Base-by-base conservation (phyloP, 1,140 invertebrate species). In the Reticulitermes speratus region DNA sequence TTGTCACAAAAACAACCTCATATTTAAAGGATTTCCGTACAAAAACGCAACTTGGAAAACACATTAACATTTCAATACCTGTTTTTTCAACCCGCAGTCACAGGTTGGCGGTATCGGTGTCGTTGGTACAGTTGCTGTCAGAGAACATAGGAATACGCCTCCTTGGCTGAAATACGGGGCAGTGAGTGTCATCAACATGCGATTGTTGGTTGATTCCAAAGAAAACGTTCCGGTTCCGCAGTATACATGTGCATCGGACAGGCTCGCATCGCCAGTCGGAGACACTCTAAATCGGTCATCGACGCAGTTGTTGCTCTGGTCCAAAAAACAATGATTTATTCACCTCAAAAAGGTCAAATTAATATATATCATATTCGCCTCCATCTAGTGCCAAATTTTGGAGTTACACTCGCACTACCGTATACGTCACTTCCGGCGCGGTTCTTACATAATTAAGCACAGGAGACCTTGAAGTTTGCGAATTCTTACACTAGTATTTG, bases 31-130 rank as follows among this genome's bases (percentile, higher is more conserved):
- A 38, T 38, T 38, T 38, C 38, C 5, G 38, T 38, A 5, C 5
- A 38, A 38, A 38, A 38, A 38, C 2, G 38, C 2, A 38, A 38
- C 5, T 38, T 38, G 2, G 5, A 38, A 38, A 38, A 2, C 2
- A 38, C 38, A 38, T 38, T 38, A 38, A 38, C 5, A 86, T n/a
- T 21, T 84, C 88, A 90, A 89, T 90, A 94, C 93, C 86, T 90
- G 89, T 88, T 92, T 93, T 87, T 91, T 93, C 89, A 92, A 92
- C 21, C 94, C 94, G 87, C 94, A 94, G 83, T 88, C 89, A 87
- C 93, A 94, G 19, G 5, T 5, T 88, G 87, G 0, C 87, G 32
- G n/a, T 88, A 45, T 30, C 11, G 0, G 89, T 86, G 1, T 87
- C 81, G 0, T 12, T 7, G 45, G 52, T 21, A 6, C 14, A 21